Conservation (phyloP, 2,888 invertebrate genomes). For the Eustalomyia histrio region DNA sequence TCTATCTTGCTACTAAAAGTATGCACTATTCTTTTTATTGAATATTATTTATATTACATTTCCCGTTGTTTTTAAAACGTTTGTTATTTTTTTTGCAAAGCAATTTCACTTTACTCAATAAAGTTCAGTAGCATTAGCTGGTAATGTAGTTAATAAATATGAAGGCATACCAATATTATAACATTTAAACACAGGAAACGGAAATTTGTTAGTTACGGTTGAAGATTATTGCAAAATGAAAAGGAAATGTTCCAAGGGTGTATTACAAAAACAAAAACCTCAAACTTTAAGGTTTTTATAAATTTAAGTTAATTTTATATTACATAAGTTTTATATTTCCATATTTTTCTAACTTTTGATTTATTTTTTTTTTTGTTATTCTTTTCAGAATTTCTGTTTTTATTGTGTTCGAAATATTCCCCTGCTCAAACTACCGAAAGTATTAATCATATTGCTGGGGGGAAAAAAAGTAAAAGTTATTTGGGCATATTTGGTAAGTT, state of each 20-base stretch:
- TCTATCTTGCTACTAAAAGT: constrained; percentile 22
- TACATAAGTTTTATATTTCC: background rate
- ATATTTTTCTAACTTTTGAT: background rate
- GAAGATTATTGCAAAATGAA: constrained; percentile 36
- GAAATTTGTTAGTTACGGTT: constrained; percentile 52
- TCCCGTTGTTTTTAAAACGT: background rate
- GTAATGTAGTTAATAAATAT: constrained; percentile 24
- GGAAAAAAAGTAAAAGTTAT: background rate
- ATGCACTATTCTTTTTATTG: constrained; percentile 28
- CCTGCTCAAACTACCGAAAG: background rate
- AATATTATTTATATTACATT: background rate
- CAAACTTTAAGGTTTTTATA: background rate
- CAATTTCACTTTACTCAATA: constrained; percentile 29
- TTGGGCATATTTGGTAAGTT: constrained; percentile 2
- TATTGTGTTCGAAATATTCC: background rate
- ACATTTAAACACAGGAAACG: constrained; percentile 53
- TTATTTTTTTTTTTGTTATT: too few species aligned
- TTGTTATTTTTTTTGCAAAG: background rate
- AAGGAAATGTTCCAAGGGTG: constrained; percentile 32
- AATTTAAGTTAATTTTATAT: background rate
- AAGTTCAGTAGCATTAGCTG: constrained; percentile 41
- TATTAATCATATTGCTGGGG: background rate
- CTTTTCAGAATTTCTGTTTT: background rate
- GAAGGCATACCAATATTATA: constrained; percentile 38
- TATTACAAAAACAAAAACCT: background rate